A percentile compares a stretch with the other conserved stretches of the same genome.
Conservation (phyloP, 1,140 invertebrate species). For the Drosophila sproati region DNA sequence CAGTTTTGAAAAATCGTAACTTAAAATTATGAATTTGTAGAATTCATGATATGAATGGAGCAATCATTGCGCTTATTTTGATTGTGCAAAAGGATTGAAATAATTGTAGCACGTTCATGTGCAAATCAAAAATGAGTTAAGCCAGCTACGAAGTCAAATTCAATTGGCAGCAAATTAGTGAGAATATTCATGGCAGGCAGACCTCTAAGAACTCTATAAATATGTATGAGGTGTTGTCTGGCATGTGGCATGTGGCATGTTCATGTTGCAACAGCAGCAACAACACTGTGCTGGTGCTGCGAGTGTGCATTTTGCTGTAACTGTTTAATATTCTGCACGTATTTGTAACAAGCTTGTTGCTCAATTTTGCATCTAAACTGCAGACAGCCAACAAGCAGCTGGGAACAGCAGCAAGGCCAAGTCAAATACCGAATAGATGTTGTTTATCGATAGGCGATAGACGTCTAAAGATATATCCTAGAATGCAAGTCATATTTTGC, state of each 20-base stretch:
- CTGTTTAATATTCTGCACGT: conserved; percentile 52
- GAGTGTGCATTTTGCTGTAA: not conserved
- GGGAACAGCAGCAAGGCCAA: not conserved
- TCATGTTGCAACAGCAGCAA: conserved; percentile 20
- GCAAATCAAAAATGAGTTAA: conserved; percentile 4
- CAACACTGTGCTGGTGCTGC: not conserved
- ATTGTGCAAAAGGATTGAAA: not conserved
- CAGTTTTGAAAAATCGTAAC: too few relatives aligned
- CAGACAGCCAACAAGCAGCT: conserved; percentile 8
- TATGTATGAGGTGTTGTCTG: conserved; percentile 47
- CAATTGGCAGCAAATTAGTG: conserved; percentile 63
- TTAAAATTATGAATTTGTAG: too few relatives aligned
- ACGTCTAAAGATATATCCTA: conserved; percentile 2
- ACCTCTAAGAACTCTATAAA: conserved; percentile 37
- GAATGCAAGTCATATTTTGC: conserved; percentile 67
- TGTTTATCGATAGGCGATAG: conserved; percentile 14
- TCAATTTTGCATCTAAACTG: conserved; percentile 57
- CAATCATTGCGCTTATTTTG: too few relatives aligned
- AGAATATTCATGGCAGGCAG: conserved; percentile 49
- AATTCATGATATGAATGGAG: too few relatives aligned
- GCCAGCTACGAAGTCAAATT: conserved; percentile 46
- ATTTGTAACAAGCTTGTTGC: conserved; percentile 68
- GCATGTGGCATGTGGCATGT: conserved; percentile 6
- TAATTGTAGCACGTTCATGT: not conserved
- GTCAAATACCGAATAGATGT: conserved; percentile 51